These are phyloP conservation scores for Volucella inanis DNA, from an alignment of 2,888 invertebrate species.

Conservation along the genomic window DNA sequence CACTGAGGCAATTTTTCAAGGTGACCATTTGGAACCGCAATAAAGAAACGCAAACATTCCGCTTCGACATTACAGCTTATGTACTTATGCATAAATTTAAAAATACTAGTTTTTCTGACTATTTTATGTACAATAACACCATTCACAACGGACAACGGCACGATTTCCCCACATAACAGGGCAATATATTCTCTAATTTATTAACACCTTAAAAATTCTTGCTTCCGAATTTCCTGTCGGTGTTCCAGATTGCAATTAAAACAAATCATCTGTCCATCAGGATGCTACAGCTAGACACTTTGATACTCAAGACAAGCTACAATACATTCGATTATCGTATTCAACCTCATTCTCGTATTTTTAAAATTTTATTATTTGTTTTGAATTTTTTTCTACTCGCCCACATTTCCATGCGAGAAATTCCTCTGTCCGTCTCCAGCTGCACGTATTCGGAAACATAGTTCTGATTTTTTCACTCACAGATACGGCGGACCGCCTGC, in stretches of 20 bases:
- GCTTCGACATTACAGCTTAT: background rate
- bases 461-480: slow-evolving; percentile 38
- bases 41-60: too few species aligned
- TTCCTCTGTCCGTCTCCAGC: background rate
- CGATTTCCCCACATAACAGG: background rate
- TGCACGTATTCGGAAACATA: background rate
- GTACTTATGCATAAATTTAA: background rate
- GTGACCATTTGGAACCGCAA: too few species aligned
- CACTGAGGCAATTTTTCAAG: too few species aligned
- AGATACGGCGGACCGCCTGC: slow-evolving; percentile 48
- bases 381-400: slow-evolving; percentile 10
- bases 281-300: slow-evolving; percentile 40
- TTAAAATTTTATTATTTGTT: slow-evolving; percentile 48
- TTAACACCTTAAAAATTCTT: background rate
- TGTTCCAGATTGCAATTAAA: slow-evolving; percentile 44
- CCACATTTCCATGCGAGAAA: slow-evolving; percentile 1
- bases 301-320: slow-evolving; percentile 31
- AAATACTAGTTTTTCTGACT: background rate
- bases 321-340: background rate
- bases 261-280: slow-evolving; percentile 29
- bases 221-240: background rate
- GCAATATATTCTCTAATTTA: background rate
- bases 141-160: background rate
- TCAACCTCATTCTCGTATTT: slow-evolving; percentile 24
- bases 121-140: background rate